phyloP scores from a whole-genome alignment of 1,140 invertebrate genomes.

The Musca vetustissima region DNA sequence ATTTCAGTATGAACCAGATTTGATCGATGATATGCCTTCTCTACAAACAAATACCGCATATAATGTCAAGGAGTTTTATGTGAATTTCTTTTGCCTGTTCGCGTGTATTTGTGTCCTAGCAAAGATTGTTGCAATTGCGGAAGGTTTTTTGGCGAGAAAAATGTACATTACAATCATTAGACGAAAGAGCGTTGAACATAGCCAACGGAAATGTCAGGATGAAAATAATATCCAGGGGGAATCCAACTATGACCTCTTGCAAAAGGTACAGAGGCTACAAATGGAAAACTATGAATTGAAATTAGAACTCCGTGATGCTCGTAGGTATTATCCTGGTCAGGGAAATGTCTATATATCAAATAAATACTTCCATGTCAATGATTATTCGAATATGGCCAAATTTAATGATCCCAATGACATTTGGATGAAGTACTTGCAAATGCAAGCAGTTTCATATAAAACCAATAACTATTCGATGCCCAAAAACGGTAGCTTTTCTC shows the following conservation, averaged over 20 bases:
- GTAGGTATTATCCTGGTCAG: neutral
- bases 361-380: neutral
- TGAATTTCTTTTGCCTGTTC: constrained; percentile 1
- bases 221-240: too few relatives aligned
- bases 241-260: neutral
- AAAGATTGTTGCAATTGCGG: neutral
- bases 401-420: neutral
- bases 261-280: neutral
- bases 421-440: neutral
- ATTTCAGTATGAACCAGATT: too few relatives aligned
- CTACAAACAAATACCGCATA: neutral
- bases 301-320: neutral
- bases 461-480: too few relatives aligned
- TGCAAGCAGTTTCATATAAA: too few relatives aligned
- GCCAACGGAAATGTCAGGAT: too few relatives aligned
- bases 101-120: constrained; percentile 5
- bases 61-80: neutral
- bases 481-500: too few relatives aligned
- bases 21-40: too few relatives aligned
- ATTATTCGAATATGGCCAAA: neutral
- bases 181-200: too few relatives aligned
- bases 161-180: neutral
- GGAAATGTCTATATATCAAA: neutral
- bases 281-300: neutral
- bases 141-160: neutral